Evolutionary conservation across 2,113 vertebrate genomes (phyloP), one percentile per base, ranked within the genome.

Genomic region (Ctenomys sociabilis): DNA sequence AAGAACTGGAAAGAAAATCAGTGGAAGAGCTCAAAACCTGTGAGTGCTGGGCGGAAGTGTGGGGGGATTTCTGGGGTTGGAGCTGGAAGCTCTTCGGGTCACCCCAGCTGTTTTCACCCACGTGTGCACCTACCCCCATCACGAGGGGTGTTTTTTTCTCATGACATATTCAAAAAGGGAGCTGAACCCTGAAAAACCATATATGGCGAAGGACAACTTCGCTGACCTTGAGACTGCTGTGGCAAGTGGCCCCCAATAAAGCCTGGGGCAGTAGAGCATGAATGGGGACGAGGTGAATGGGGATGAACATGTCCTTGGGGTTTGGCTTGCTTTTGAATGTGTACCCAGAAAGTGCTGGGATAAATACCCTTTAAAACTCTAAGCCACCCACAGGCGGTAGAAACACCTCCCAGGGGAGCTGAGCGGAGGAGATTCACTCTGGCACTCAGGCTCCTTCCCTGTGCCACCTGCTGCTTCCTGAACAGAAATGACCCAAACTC

Each of bases 281-380:
- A 26, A 85, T 16, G 80, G 49, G 7, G 37, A 52, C 21, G 28
- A 2, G 9, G 43, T 32, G 66, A 86, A 37, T 35, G 59, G 90
- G 61, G 77, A 45, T n/a, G 88, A 75, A 88, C 90, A 87, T 84
- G 45, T 84, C 59, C 54, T n/a, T 70, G 80, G 64, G 37, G 28
- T 86, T 72, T 93, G 73, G n/a, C 52, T 91, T 89, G 32, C 64
- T 93, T 95, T 77, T 94, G 89, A 97, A 85, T 40, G 14, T 61
- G 59, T 87, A 77, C 83, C 73, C 93, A 82, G 91, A 87, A 75
- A 28, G 49, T 93, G 78, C 81, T 75, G n/a, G 64, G 66, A 43
- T 77, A 90, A 84, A 91, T 85, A 77, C 66, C 70, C 85, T 93
- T 96, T 90, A 95, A 85, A 90, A 93, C 85, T 86, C 86, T 78